Evolutionary conservation across 1,140 invertebrate species (phyloP), one percentile per base, ranked within the genome.

Genomic region (Brachionus sp.): DNA sequence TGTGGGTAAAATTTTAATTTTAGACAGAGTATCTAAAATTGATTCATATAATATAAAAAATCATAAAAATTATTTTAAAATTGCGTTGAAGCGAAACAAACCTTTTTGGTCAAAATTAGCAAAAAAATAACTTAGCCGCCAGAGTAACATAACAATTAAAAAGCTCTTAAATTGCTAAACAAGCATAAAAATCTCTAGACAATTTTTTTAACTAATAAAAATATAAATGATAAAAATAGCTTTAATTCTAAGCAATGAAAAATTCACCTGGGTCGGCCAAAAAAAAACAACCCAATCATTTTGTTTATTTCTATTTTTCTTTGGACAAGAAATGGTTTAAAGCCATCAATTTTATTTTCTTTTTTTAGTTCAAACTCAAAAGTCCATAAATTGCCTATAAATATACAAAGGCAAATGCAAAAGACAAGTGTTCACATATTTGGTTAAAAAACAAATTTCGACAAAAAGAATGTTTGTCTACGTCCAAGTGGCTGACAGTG

Each of bases 401-500:
- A 57, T 57, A 57, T 57, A 6, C 50, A 57, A 7, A 57, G 50
- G 16, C 9, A 57, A n/a, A 19, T 19, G 16, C 19, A 16, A 57
- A 57, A 57, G 50, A n/a, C 50, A 57, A 57, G 50, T 57, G 50
- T 57, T 29, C 29, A 29, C 29, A 29, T 3, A 29, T 29, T 29
- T 29, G 29, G 29, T 29, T 29, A 29, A 29, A 29, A 29, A 29
- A 29, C 29, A 29, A 29, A 3, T 29, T 29, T 57, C 23, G n/a
- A 57, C 7, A 19, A 9, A 16, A 13, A 39, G 3, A 50, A 78
- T 78, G 75, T 57, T 78, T 42, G 75, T 78, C 25, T 78, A 57
- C 42, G 75, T 50, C 23, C 75, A 78, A 62, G 75, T 62, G 7
- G 25, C 33, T 53, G 75, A 78, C 75, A 57, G 46, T 62, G 75